phyloP scores from a whole-genome alignment of 2,888 invertebrate genomes.

The Dicyrtomina minuta region DNA sequence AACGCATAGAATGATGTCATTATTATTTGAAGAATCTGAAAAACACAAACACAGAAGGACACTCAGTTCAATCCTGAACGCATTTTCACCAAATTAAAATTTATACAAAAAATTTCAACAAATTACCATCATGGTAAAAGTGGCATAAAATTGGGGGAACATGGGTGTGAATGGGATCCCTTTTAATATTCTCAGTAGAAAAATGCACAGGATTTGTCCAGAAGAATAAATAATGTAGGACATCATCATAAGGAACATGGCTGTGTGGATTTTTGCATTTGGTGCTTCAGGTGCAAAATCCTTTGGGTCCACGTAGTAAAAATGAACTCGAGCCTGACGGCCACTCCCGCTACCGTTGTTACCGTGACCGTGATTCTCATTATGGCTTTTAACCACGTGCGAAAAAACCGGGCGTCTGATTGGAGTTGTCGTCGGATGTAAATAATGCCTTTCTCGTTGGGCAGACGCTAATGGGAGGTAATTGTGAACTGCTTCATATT shows the following conservation, averaged over 20 bases:
- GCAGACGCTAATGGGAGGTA: neutral
- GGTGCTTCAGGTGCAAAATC: constrained; percentile 9
- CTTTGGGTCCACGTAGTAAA: neutral
- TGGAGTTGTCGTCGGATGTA: no score
- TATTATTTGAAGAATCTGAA: constrained; percentile 19
- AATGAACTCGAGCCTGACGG: neutral
- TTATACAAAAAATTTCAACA: neutral
- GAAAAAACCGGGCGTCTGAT: no score
- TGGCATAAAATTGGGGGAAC: constrained; percentile 16
- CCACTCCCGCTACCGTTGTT: no score
- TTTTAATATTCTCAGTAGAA: neutral
- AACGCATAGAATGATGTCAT: constrained; percentile 26
- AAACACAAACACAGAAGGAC: constrained; percentile 4
- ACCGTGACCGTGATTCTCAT: neutral
- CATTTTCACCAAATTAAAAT: neutral
- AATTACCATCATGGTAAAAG: constrained; percentile 17
- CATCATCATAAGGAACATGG: constrained; percentile 18
- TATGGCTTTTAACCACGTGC: no score
- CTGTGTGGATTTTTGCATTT: neutral
- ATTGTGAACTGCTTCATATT: constrained; percentile 26
- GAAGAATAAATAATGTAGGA: constrained; percentile 21
- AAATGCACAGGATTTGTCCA: constrained; percentile 17
- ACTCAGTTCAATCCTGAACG: neutral
- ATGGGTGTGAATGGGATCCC: neutral
- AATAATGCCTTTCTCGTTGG: neutral